Percentiles rank a stretch among this genome's conserved stretches.
These are phyloP conservation scores for Zapus hudsonius DNA, from an alignment of 2,113 vertebrate genomes.

Conservation along the genomic window DNA sequence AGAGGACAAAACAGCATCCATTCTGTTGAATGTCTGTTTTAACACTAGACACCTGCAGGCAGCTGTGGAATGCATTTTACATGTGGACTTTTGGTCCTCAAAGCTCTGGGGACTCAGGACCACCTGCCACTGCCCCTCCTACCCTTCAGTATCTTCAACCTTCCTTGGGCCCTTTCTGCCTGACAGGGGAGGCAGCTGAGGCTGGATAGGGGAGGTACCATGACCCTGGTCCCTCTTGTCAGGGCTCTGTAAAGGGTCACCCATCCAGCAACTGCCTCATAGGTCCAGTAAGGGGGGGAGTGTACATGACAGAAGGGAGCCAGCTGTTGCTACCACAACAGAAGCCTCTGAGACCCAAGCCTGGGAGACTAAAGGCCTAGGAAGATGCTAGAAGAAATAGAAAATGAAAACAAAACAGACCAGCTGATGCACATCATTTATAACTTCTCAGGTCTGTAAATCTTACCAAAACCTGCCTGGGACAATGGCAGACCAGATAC, in stretches of 20 bases:
- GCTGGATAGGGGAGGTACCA: background rate
- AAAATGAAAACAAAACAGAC: background rate
- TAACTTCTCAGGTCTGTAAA: background rate
- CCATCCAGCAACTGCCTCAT: background rate
- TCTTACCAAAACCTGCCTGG: background rate
- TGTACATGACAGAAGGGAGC: background rate
- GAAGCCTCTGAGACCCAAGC: background rate
- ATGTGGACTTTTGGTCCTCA: too few relatives aligned
- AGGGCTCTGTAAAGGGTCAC: background rate
- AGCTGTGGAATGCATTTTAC: background rate
- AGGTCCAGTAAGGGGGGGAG: background rate
- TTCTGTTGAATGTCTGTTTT: background rate
- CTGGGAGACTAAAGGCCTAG: background rate
- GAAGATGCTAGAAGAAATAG: background rate
- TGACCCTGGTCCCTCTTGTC: background rate
- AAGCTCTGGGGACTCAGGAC: background rate
- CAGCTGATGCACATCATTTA: background rate
- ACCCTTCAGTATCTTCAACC: background rate
- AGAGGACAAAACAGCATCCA: background rate
- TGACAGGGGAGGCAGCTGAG: background rate
- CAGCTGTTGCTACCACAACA: background rate
- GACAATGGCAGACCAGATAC: background rate
- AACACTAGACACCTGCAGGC: background rate
- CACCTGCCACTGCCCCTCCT: background rate
- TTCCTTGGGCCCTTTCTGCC: background rate